Evolutionary conservation across 2,113 vertebrate genomes (phyloP).

Genomic region (Takifugu bimaculatus): DNA sequence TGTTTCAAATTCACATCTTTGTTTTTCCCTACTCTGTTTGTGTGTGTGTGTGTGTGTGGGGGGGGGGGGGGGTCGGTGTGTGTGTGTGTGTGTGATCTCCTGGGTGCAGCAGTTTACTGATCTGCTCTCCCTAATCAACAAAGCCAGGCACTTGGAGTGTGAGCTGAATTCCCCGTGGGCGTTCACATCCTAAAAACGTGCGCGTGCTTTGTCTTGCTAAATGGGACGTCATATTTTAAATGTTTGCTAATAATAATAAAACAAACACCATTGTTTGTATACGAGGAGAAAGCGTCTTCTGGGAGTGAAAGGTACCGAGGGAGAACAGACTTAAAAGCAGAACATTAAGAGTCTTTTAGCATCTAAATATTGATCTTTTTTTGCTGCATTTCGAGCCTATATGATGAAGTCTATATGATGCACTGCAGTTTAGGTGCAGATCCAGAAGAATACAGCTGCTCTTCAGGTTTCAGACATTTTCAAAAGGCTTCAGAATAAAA

Average conservation of each 20-base stretch:
- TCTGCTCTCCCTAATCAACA: slow-evolving; percentile 39
- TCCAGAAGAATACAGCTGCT: too few relatives aligned
- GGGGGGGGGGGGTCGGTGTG: background rate
- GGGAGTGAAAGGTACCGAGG: slow-evolving; percentile 8
- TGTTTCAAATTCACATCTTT: slow-evolving; percentile 22
- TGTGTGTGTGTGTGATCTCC: slow-evolving; percentile 22
- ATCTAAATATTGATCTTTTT: background rate
- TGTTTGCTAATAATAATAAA: slow-evolving; percentile 44
- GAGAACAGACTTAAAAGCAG: background rate
- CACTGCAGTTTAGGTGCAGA: too few relatives aligned
- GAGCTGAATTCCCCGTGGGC: slow-evolving; percentile 41
- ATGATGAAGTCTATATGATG: too few relatives aligned
- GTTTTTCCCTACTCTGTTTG: background rate
- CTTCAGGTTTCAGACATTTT: too few relatives aligned
- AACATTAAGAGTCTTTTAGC: background rate
- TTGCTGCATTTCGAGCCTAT: too few relatives aligned
- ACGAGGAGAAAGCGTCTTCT: slow-evolving; percentile 17
- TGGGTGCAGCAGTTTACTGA: slow-evolving; percentile 43
- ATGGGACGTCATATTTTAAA: slow-evolving; percentile 29
- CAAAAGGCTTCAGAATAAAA: too few relatives aligned
- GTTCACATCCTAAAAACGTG: slow-evolving; percentile 27
- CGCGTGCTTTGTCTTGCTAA: slow-evolving; percentile 18
- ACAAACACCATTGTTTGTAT: slow-evolving; percentile 17
- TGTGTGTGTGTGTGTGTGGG: background rate
- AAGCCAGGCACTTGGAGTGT: slow-evolving; percentile 51